phyloP scores from a whole-genome alignment of 2,797 vertebrate species.

The Rallus crepitans region DNA sequence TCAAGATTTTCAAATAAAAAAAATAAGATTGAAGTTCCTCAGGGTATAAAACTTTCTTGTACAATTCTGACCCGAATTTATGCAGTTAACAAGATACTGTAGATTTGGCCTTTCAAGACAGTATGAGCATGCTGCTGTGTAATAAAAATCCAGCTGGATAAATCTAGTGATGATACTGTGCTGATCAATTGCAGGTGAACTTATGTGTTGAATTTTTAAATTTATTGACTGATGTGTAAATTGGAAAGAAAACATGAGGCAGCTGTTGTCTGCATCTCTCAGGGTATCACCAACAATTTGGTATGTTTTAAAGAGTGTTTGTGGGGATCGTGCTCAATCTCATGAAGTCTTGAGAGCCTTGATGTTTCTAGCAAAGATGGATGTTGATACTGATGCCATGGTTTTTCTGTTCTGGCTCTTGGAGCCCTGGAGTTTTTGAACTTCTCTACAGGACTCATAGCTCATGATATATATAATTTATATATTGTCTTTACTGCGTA shows the following conservation, averaged over 20 bases:
- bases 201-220: not conserved
- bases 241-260: not conserved
- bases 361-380: not conserved
- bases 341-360: not conserved
- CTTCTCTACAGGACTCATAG: not conserved
- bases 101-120: not conserved
- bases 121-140: not conserved
- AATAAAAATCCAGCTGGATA: not conserved
- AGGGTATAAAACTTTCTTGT: not conserved
- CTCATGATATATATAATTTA: not conserved
- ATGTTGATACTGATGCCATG: not conserved
- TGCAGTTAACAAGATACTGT: not conserved
- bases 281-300: not conserved
- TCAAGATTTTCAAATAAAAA: not conserved
- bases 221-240: not conserved
- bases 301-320: not conserved
- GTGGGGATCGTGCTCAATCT: not conserved
- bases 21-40: not conserved
- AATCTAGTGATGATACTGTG: not conserved
- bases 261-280: not conserved
- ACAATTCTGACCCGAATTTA: not conserved
- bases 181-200: not conserved
- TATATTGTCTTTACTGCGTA: not conserved
- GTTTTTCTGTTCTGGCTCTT: not conserved
- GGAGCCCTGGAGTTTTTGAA: not conserved